Conservation (phyloP, 2,113 vertebrate species). For the Microcebus lehilahytsara region DNA sequence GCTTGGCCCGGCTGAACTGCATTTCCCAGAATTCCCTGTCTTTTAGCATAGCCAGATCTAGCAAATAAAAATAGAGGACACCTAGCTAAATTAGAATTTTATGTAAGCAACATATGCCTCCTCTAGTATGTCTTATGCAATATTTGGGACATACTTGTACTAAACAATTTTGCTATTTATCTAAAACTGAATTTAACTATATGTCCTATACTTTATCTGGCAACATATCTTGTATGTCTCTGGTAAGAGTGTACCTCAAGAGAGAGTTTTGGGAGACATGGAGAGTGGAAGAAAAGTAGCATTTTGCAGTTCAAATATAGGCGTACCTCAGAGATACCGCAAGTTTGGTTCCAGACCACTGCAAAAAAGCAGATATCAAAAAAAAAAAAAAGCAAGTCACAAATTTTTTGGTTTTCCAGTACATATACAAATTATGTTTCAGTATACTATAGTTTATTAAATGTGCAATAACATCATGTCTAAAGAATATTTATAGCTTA, state of each 20-base stretch:
- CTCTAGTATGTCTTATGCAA: neutral
- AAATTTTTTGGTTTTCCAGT: neutral
- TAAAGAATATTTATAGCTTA: neutral
- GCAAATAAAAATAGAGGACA: neutral
- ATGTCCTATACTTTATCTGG: neutral
- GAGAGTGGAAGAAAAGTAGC: neutral
- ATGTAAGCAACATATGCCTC: neutral
- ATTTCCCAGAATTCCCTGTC: neutral
- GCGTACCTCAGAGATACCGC: neutral
- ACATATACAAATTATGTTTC: neutral
- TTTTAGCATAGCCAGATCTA: neutral
- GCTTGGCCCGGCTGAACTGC: neutral
- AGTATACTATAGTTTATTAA: neutral
- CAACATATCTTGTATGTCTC: neutral
- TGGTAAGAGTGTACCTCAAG: neutral
- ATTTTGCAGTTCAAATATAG: rapidly evolving
- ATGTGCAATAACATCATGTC: neutral
- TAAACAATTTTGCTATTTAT: neutral
- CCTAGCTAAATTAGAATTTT: neutral
- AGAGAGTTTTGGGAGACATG: neutral
- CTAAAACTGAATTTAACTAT: neutral
- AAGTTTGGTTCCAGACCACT: neutral
- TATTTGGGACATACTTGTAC: neutral
- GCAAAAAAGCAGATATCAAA: neutral
- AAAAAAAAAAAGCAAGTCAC: neutral